Percentiles rank a stretch among this genome's conserved stretches.
Evolutionary conservation across 2,113 vertebrate species (phyloP).

Genomic region (Hemiprocne comata): DNA sequence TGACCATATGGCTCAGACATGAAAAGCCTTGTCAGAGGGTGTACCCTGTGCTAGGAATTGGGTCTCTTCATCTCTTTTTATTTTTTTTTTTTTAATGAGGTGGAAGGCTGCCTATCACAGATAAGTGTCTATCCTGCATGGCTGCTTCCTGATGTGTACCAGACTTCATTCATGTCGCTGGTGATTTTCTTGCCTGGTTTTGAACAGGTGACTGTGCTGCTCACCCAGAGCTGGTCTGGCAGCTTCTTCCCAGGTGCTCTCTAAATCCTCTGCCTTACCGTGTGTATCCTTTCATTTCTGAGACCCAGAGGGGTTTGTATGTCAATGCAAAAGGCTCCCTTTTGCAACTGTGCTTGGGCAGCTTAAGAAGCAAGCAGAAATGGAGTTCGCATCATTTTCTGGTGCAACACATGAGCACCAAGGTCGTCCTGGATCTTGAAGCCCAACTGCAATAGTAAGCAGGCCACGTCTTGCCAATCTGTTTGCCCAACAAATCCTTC

Average conservation of each 20-base stretch:
- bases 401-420: neutral
- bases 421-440: neutral
- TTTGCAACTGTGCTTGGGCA: neutral
- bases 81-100: neutral
- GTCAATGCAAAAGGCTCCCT: neutral
- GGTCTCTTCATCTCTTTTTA: neutral
- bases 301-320: neutral
- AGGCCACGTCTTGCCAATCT: neutral
- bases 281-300: neutral
- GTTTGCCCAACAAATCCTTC: neutral
- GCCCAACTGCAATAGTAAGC: neutral
- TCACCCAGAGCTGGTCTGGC: neutral
- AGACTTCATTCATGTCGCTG: neutral
- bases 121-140: slow-evolving; percentile 24
- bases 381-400: neutral
- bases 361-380: neutral
- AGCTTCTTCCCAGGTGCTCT: neutral
- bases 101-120: slow-evolving; percentile 32
- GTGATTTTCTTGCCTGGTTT: neutral
- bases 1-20: neutral
- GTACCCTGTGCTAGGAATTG: slow-evolving; percentile 10
- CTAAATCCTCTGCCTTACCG: neutral
- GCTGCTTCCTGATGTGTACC: slow-evolving; percentile 9
- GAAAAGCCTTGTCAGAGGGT: neutral
- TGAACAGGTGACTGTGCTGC: neutral